phyloP scores from a whole-genome alignment of 2,888 invertebrate genomes.

The Heteromyza rotundicornis region DNA sequence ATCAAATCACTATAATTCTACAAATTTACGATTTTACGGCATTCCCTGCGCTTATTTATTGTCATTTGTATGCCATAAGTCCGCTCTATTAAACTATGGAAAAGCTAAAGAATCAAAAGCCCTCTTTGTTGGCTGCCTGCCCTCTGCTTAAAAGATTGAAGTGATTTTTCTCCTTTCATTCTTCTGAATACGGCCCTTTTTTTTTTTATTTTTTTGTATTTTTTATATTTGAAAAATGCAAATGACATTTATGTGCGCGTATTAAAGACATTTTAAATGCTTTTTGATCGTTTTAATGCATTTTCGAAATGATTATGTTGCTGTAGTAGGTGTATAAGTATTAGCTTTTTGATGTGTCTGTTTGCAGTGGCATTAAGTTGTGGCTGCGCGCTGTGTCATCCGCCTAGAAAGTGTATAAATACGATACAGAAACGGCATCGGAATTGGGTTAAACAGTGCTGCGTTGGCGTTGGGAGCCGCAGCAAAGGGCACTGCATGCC shows the following conservation, averaged over 20 bases:
- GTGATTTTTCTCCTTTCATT: too few relatives aligned
- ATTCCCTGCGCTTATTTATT: neutral
- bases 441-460: constrained; percentile 2
- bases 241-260: constrained; percentile 7
- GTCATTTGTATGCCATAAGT: neutral
- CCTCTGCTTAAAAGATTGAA: too few relatives aligned
- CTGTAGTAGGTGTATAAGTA: neutral
- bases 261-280: constrained; percentile 17
- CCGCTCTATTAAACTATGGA: too few relatives aligned
- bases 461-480: neutral
- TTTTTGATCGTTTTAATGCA: constrained; percentile 12
- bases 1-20: neutral
- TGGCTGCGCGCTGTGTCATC: neutral
- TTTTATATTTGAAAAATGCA: constrained; percentile 8
- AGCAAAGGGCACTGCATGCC: neutral
- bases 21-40: constrained; percentile 10
- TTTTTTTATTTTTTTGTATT: too few relatives aligned
- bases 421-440: neutral
- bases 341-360: neutral
- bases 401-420: too few relatives aligned
- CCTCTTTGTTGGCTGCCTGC: too few relatives aligned
- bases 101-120: too few relatives aligned
- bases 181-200: too few relatives aligned
- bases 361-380: constrained; percentile 8
- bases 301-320: constrained; percentile 6